Conservation (phyloP, 2,113 vertebrate genomes). For the Salvelinus fontinalis region DNA sequence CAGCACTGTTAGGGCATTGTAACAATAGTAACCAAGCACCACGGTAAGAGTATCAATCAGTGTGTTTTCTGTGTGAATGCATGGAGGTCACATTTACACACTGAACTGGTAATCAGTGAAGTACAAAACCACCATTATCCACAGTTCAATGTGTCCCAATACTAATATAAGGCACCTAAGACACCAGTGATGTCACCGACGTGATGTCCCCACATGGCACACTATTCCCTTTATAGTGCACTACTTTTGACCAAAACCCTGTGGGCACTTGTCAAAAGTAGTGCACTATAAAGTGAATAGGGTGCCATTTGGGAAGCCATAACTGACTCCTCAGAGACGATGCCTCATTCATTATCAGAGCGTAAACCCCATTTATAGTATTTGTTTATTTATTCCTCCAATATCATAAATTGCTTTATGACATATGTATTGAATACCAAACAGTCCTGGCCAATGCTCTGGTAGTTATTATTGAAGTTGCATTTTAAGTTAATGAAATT, state of each 20-base stretch:
- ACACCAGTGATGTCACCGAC: background rate
- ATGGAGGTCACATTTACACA: too few species aligned
- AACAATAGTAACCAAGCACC: too few species aligned
- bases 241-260: background rate
- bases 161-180: background rate
- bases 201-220: too few species aligned
- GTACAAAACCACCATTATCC: constrained; percentile 1
- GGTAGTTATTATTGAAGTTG: constrained; percentile 18
- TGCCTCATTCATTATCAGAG: background rate
- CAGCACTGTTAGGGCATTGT: background rate
- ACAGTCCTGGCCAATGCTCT: constrained; percentile 4
- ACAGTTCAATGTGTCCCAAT: background rate
- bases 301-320: background rate
- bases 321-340: background rate
- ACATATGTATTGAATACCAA: background rate
- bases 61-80: too few species aligned
- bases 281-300: too few species aligned
- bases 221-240: too few species aligned
- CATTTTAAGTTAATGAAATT: constrained; percentile 32
- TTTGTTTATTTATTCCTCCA: constrained; percentile 13
- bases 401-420: constrained; percentile 7
- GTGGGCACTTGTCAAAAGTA: too few species aligned
- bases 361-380: background rate
- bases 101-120: background rate
- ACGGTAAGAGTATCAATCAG: too few species aligned